These are phyloP conservation scores for Sialis lutaria DNA, from an alignment of 2,888 invertebrate genomes.

Conservation along the genomic window DNA sequence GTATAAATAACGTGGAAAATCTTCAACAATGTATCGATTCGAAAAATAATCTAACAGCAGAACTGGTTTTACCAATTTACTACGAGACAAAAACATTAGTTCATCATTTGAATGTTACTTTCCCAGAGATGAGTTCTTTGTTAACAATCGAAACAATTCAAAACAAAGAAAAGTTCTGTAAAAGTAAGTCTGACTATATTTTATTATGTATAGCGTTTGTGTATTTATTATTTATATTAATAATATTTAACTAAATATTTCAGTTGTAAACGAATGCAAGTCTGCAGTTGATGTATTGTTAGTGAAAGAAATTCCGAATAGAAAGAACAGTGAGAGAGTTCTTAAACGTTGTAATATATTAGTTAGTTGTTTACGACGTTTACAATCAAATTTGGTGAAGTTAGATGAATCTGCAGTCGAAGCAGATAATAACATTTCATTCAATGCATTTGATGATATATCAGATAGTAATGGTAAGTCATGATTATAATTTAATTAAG, in stretches of 20 bases:
- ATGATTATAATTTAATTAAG: too few relatives aligned
- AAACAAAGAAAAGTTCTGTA: too few relatives aligned
- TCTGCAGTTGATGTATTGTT: constrained; percentile 13
- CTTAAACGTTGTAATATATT: constrained; percentile 19
- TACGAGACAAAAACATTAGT: too few relatives aligned
- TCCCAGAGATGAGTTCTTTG: too few relatives aligned
- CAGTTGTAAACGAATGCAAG: constrained; percentile 17
- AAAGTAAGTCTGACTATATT: background rate
- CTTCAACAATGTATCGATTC: too few relatives aligned
- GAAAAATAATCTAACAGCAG: too few relatives aligned
- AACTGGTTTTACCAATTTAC: too few relatives aligned
- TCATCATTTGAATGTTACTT: too few relatives aligned
- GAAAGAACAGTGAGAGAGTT: constrained; percentile 11
- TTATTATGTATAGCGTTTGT: background rate
- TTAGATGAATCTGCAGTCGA: constrained; percentile 5
- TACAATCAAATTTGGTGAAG: constrained; percentile 14
- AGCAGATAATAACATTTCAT: background rate
- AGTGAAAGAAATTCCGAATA: constrained; percentile 9
- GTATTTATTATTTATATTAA: background rate
- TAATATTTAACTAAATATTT: constrained; percentile 9
- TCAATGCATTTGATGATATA: background rate
- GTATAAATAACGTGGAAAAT: too few relatives aligned
- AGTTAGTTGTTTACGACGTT: constrained; percentile 12
- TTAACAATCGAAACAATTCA: too few relatives aligned
- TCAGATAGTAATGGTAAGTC: too few relatives aligned